Evolutionary conservation across 2,888 invertebrate species (phyloP).

Genomic region (Crossocerus cetratus): DNA sequence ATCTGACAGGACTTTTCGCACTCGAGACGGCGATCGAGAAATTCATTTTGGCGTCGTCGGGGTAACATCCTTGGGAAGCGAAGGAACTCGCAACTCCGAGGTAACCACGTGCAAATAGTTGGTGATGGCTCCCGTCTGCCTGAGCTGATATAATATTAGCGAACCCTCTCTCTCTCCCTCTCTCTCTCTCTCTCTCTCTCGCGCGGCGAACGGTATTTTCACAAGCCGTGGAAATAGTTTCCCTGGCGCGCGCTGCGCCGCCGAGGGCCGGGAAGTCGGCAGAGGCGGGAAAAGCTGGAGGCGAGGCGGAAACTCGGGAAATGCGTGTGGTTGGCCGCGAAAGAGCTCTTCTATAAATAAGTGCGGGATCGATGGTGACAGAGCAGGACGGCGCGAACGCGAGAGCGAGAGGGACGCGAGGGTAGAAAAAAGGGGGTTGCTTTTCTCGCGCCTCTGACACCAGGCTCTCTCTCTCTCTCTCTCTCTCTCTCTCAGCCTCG

Average conservation of each 20-base stretch:
- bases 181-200: too few species aligned
- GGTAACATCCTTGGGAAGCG: too few species aligned
- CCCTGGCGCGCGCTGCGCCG: background rate
- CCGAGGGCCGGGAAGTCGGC: too few species aligned
- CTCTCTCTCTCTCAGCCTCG: too few species aligned
- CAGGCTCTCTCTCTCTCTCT: too few species aligned
- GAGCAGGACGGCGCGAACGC: too few species aligned
- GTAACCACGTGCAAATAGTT: too few species aligned
- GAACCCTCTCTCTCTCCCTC: too few species aligned
- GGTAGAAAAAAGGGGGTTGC: background rate
- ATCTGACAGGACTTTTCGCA: background rate
- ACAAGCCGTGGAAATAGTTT: slow-evolving; percentile 11
- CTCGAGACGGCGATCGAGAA: background rate
- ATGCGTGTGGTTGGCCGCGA: slow-evolving; percentile 24
- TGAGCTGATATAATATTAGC: too few species aligned
- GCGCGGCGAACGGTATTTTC: background rate
- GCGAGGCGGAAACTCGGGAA: slow-evolving; percentile 29
- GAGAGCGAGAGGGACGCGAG: background rate
- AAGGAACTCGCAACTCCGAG: too few species aligned
- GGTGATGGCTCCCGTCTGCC: too few species aligned
- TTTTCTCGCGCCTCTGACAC: background rate
- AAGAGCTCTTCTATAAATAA: slow-evolving; percentile 43
- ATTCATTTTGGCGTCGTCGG: background rate
- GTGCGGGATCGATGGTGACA: slow-evolving; percentile 39
- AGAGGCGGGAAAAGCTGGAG: background rate